Percentiles rank a stretch among this genome's conserved stretches.
Evolutionary conservation across 2,797 vertebrate genomes (phyloP).

Genomic region (Ibycter americanus): DNA sequence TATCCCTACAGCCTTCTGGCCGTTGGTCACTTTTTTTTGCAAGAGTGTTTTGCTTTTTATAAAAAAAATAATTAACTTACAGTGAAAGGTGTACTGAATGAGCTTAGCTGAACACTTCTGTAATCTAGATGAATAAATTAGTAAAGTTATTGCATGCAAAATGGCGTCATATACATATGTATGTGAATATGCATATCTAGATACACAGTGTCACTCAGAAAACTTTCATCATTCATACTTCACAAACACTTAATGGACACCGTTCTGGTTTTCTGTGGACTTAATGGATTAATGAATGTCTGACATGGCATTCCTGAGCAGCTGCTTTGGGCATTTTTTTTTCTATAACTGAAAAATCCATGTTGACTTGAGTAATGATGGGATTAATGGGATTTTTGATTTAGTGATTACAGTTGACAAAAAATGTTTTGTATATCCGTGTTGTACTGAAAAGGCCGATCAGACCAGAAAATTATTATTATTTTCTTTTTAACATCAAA

Average conservation of each 20-base stretch:
- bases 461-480: neutral
- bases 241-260: neutral
- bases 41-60: neutral
- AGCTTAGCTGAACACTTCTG: neutral
- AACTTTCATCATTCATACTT: neutral
- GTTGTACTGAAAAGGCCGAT: slow-evolving; percentile 15
- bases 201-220: neutral
- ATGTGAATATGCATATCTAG: neutral
- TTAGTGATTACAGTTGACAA: slow-evolving; percentile 12
- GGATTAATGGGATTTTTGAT: slow-evolving; percentile 48
- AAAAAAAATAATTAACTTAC: neutral
- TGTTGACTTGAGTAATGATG: slow-evolving; percentile 36
- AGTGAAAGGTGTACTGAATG: neutral
- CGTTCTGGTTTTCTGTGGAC: slow-evolving; percentile 2
- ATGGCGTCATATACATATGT: neutral
- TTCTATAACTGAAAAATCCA: neutral
- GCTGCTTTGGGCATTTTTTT: slow-evolving; percentile 19
- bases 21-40: neutral
- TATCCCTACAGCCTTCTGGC: neutral
- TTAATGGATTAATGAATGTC: slow-evolving; percentile 29
- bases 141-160: neutral
- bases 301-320: slow-evolving; percentile 29
- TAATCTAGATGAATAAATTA: neutral
- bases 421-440: neutral
- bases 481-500: neutral